phyloP scores from a whole-genome alignment of 2,888 invertebrate genomes.

The Galerucella pusilla region DNA sequence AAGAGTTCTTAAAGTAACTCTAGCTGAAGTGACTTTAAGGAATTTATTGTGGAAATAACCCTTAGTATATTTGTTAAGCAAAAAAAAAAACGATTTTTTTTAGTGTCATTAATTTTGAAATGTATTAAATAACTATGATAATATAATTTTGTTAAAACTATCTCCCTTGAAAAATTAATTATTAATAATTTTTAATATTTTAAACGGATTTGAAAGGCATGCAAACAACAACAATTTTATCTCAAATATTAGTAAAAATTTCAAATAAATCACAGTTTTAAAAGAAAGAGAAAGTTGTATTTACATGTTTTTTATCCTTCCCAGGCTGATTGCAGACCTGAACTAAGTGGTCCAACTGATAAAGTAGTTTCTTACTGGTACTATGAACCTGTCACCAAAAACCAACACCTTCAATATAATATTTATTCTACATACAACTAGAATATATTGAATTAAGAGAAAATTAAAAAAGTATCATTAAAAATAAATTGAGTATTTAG shows the following conservation, averaged over 20 bases:
- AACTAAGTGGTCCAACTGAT: slow-evolving; percentile 94
- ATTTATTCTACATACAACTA: slow-evolving; percentile 12
- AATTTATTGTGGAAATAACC: no score
- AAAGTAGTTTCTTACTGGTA: slow-evolving; percentile 94
- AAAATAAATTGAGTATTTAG: neutral
- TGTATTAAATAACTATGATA: no score
- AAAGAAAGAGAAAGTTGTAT: slow-evolving; percentile 56
- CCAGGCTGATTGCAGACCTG: slow-evolving; percentile 96
- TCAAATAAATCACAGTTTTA: neutral
- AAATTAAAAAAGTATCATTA: neutral
- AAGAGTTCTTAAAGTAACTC: no score
- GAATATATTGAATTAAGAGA: slow-evolving; percentile 3
- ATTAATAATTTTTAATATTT: neutral
- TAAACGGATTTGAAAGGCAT: neutral
- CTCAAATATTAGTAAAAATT: neutral
- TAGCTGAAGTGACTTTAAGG: no score
- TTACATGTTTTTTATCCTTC: slow-evolving; percentile 81
- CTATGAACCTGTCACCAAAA: slow-evolving; percentile 82
- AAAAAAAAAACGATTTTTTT: no score
- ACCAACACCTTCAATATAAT: slow-evolving; percentile 58
- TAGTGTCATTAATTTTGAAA: no score
- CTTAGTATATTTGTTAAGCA: no score
- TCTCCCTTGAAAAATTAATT: neutral
- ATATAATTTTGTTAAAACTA: neutral
- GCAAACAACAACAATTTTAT: neutral